A percentile compares a stretch with the other conserved stretches of the same genome.
phyloP scores from a whole-genome alignment of 2,888 invertebrate species.

The Lacanobia wlatinum region DNA sequence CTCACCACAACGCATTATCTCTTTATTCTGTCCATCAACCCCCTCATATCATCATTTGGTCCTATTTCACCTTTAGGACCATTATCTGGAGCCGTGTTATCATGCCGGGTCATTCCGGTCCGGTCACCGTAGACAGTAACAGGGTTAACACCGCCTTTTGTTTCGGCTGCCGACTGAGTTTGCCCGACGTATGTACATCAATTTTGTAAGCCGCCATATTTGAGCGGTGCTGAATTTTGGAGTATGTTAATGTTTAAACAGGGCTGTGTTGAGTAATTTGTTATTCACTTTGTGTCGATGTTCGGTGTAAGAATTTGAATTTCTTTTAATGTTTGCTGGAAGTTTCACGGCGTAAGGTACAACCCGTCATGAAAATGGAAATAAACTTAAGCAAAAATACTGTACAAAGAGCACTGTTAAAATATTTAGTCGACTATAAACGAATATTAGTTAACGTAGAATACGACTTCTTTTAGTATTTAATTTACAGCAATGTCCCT shows the following conservation, averaged over 20 bases:
- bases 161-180: conserved; percentile 59
- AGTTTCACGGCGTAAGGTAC: no score
- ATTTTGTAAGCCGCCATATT: conserved; percentile 31
- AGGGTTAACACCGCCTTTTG: conserved; percentile 72
- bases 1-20: conserved; percentile 37
- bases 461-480: neutral
- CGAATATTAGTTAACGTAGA: neutral
- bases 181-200: conserved; percentile 33
- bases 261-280: conserved; percentile 1
- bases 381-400: neutral
- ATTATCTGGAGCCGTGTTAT: conserved; percentile 65
- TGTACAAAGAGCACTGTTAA: no score
- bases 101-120: conserved; percentile 70
- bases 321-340: neutral
- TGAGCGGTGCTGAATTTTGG: conserved; percentile 36
- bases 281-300: conserved; percentile 3
- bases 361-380: no score
- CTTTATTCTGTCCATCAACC: conserved; percentile 52
- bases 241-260: conserved; percentile 36
- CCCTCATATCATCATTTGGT: conserved; percentile 53
- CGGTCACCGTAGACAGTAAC: conserved; percentile 66
- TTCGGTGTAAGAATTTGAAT: neutral
- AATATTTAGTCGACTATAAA: no score
- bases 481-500: neutral
- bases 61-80: conserved; percentile 54